phyloP scores from a whole-genome alignment of 2,797 vertebrate species.

The Poeciliopsis presidionis region DNA sequence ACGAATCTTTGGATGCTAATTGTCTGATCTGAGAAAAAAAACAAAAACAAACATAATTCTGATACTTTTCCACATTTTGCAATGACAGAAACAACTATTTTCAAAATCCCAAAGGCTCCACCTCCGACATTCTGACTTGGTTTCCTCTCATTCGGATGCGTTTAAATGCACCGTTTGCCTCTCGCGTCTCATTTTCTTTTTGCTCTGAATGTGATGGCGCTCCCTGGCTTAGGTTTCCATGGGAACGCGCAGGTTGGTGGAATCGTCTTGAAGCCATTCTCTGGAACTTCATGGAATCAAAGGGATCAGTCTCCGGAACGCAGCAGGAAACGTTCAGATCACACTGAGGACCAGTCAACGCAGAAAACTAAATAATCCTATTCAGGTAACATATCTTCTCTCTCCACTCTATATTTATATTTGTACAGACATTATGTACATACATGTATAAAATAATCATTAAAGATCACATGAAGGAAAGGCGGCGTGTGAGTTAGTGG shows the following conservation, averaged over 20 bases:
- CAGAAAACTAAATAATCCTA: constrained; percentile 5
- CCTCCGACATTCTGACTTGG: background rate
- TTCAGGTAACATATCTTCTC: constrained; percentile 8
- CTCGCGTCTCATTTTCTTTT: background rate
- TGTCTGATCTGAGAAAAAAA: background rate
- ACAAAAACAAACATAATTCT: background rate
- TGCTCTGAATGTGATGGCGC: background rate
- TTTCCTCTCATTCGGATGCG: background rate
- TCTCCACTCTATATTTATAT: constrained; percentile 15
- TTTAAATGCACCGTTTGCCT: background rate
- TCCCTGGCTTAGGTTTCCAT: background rate
- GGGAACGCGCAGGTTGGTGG: background rate
- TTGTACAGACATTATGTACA: constrained; percentile 32
- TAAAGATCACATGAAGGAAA: constrained; percentile 37
- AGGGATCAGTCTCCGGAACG: background rate
- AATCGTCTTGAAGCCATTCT: background rate
- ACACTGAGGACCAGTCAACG: background rate
- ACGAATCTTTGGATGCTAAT: background rate
- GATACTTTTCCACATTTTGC: background rate
- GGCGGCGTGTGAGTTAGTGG: constrained; percentile 20
- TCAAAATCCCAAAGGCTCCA: background rate
- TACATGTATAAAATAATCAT: constrained; percentile 30
- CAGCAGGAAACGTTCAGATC: background rate
- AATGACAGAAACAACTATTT: background rate
- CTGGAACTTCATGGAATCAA: background rate